These are phyloP conservation scores for Porites divaricata DNA, from an alignment of 92 coral and sea anemone species.

Conservation along the genomic window DNA sequence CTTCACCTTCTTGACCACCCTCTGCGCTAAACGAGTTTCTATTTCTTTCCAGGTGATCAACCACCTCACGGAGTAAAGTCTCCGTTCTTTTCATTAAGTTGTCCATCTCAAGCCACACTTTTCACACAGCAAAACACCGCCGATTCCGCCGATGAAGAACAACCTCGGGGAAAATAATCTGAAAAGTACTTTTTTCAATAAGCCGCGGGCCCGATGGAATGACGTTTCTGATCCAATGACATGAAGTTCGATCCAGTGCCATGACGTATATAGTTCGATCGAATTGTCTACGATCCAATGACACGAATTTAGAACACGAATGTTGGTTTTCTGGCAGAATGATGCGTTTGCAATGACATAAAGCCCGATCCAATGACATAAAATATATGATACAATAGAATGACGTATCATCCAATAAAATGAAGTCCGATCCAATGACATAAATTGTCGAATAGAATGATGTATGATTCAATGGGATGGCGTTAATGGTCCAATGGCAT, in stretches of 20 bases:
- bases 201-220: neutral
- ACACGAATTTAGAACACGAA: neutral
- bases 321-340: neutral
- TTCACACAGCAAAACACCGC: no score
- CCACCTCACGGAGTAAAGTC: no score
- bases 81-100: no score
- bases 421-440: no score
- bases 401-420: neutral
- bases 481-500: neutral
- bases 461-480: neutral
- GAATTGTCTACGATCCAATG: neutral
- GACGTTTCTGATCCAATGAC: neutral
- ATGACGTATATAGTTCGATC: neutral
- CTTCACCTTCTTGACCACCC: neutral
- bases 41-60: no score
- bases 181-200: no score
- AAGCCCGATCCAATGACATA: neutral
- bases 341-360: neutral
- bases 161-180: no score
- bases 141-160: no score
- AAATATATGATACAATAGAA: neutral
- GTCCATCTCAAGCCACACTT: no score
- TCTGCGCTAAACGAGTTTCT: conserved; percentile 4
- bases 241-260: neutral
- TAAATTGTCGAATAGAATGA: no score